These are phyloP conservation scores for Melanostigma gelatinosum DNA, from an alignment of 2,113 vertebrate genomes.

Conservation along the genomic window DNA sequence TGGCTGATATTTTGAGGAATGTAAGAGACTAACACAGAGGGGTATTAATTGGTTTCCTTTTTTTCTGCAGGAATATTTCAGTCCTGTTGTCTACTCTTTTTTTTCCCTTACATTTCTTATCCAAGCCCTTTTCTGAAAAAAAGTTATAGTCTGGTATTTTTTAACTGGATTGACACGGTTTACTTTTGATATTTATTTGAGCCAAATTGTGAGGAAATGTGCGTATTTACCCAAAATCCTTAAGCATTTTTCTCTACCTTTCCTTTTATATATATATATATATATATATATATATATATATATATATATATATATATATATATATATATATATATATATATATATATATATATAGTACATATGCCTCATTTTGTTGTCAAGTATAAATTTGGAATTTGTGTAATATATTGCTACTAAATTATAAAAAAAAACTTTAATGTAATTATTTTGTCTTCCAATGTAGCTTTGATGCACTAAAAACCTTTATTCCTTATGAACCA, in stretches of 20 bases:
- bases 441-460: slow-evolving; percentile 84
- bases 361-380: slow-evolving; percentile 74
- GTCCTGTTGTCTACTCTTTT: slow-evolving; percentile 47
- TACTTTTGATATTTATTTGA: slow-evolving; percentile 86
- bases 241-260: slow-evolving; percentile 72
- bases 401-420: slow-evolving; percentile 88
- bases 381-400: slow-evolving; percentile 85
- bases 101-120: slow-evolving; percentile 52
- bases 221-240: slow-evolving; percentile 70
- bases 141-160: slow-evolving; percentile 65
- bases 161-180: slow-evolving; percentile 75
- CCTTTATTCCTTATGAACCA: slow-evolving; percentile 75
- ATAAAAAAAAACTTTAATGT: slow-evolving; percentile 82
- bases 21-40: slow-evolving; percentile 55
- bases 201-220: slow-evolving; percentile 81
- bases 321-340: slow-evolving; percentile 60
- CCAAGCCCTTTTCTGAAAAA: slow-evolving; percentile 49
- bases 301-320: slow-evolving; percentile 53
- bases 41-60: slow-evolving; percentile 48
- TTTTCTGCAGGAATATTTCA: slow-evolving; percentile 48
- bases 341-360: slow-evolving; percentile 64
- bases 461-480: slow-evolving; percentile 86
- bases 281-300: slow-evolving; percentile 58
- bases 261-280: no score
- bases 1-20: slow-evolving; percentile 62